Percentiles rank a stretch among this genome's conserved stretches.
Evolutionary conservation across 2,888 invertebrate species (phyloP).

Genomic region (Agonum fuliginosum): DNA sequence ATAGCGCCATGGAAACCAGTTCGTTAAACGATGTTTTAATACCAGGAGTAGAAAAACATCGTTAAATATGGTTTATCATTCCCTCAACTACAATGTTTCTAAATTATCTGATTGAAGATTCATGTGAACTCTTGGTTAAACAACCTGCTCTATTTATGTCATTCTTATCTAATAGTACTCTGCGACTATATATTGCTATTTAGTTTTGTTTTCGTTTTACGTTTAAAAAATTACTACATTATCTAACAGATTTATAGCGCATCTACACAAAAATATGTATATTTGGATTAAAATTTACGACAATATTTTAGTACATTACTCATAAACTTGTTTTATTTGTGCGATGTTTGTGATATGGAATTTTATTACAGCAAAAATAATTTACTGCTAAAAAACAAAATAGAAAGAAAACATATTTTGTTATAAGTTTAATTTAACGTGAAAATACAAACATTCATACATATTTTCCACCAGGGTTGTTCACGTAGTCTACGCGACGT

Average conservation of each 20-base stretch:
- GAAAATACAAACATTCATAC: too few relatives aligned
- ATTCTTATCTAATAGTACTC: neutral
- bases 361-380: slow-evolving; percentile 16
- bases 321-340: slow-evolving; percentile 35
- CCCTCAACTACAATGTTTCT: slow-evolving; percentile 18
- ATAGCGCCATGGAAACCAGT: too few relatives aligned
- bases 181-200: neutral
- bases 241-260: slow-evolving; percentile 17
- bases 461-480: too few relatives aligned
- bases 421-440: too few relatives aligned
- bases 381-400: too few relatives aligned
- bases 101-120: slow-evolving; percentile 21
- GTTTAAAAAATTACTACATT: slow-evolving; percentile 23
- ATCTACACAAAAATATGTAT: slow-evolving; percentile 28
- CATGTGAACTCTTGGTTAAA: slow-evolving; percentile 9
- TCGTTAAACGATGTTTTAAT: too few relatives aligned
- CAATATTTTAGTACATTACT: slow-evolving; percentile 14
- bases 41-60: slow-evolving; percentile 6
- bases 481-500: too few relatives aligned
- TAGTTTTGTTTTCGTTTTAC: slow-evolving; percentile 10
- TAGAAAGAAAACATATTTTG: too few relatives aligned
- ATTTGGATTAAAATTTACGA: slow-evolving; percentile 22
- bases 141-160: slow-evolving; percentile 26
- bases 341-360: slow-evolving; percentile 4
- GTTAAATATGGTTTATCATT: neutral